Base-by-base conservation (phyloP, 2,888 invertebrate species). In the Lysandra bellargus region DNA sequence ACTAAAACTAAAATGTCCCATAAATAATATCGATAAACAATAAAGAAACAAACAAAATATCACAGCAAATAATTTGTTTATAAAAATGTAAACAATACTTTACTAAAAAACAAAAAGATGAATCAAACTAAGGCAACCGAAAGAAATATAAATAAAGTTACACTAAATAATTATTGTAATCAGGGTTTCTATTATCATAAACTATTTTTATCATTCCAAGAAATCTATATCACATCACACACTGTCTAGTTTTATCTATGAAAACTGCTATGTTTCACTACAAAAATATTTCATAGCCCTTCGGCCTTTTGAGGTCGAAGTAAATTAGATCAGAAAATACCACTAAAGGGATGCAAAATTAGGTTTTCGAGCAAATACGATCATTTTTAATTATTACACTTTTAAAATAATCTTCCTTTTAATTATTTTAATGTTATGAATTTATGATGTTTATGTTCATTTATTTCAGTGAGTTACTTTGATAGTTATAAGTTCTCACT, bases 201-300 rank as follows among this genome's bases (percentile, higher is more conserved):
- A 69, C 69, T 69, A 69, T 14, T 69, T 64, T 33, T 33, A 33
- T 69, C 69, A 69, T 69, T 69, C 69, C 69, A 69, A 69, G 17
- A 69, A 1, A 33, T 57, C 57, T 57, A 33, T 69, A 37, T 33
- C 33, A 69, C 69, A 69, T 69, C 69, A 69, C 69, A 69, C 64
- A 69, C 69, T 33, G 33, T 69, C 69, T 69, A 69, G 33, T 69
- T 33, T 5, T 23, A 14, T 69, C 69, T 37, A 69, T 69, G 69
- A 6, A 69, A 69, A 69, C 33, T 4, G 4, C 69, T 69, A 69
- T 33, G 33, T 69, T 37, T 37, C 9, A 69, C 69, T 69, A 69
- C 33, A 69, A 69, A 30, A 33, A 0, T 33, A 3, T 69, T 37
- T 69, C 69, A 69, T 33, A 69, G 17, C 6, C 33, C 69, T 69